Conservation (phyloP, 1,140 invertebrate species). For the Neodiprion fabricii region DNA sequence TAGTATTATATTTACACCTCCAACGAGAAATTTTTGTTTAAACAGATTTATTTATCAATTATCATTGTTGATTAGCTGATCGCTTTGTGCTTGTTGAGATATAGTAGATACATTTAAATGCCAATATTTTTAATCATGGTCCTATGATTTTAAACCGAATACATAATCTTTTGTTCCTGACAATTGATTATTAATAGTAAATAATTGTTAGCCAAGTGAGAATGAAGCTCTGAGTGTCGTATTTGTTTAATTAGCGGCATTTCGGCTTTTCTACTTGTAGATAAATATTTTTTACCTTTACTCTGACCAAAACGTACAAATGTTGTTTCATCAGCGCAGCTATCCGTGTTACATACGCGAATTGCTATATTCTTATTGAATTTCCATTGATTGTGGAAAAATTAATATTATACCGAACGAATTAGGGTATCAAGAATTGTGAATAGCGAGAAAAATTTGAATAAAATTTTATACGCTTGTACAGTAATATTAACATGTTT, state of each 20-base stretch:
- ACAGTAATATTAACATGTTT: neutral
- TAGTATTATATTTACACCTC: neutral
- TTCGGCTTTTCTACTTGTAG: too few relatives aligned
- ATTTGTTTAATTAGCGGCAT: too few relatives aligned
- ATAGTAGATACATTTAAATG: neutral
- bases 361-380: neutral
- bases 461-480: slow-evolving; percentile 8
- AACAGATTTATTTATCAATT: neutral
- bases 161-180: neutral
- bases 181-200: neutral
- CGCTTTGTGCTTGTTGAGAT: neutral
- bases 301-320: too few relatives aligned
- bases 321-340: neutral
- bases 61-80: neutral
- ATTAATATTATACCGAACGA: neutral
- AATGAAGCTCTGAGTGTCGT: too few relatives aligned
- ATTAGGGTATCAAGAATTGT: neutral
- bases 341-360: neutral
- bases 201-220: neutral
- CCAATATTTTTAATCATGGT: neutral
- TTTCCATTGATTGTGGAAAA: neutral
- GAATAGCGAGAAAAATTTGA: neutral
- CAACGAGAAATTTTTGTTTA: neutral
- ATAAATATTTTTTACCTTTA: too few relatives aligned
- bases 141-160: neutral